These are phyloP conservation scores for Sturmia bella DNA, from an alignment of 2,888 invertebrate species.

Conservation along the genomic window DNA sequence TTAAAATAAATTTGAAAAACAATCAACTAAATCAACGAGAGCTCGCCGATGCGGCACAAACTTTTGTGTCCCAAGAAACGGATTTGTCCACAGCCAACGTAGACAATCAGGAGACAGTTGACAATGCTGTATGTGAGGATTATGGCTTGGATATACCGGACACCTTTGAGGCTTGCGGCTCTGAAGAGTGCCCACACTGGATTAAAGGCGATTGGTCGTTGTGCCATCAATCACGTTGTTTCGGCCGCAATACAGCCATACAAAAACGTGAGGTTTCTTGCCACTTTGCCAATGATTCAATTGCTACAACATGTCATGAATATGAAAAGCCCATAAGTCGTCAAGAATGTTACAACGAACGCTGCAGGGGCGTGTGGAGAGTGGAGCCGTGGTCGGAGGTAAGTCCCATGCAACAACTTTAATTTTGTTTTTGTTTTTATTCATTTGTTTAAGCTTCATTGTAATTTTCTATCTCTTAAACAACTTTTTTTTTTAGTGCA, in stretches of 20 bases:
- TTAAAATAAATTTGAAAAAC: conserved; percentile 70
- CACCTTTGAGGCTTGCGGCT: conserved; percentile 86
- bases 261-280: conserved; percentile 86
- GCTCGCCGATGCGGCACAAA: conserved; percentile 7
- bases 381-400: conserved; percentile 97
- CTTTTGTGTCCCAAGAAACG: conserved; percentile 3
- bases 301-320: conserved; percentile 85
- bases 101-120: conserved; percentile 83
- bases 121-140: conserved; percentile 87
- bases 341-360: conserved; percentile 90
- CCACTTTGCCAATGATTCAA: conserved; percentile 82
- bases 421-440: conserved; percentile 26
- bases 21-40: conserved; percentile 41
- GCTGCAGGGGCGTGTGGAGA: conserved; percentile 95
- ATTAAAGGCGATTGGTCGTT: conserved; percentile 86
- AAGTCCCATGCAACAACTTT: too few relatives aligned
- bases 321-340: conserved; percentile 88
- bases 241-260: conserved; percentile 89
- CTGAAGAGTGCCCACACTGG: conserved; percentile 89
- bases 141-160: conserved; percentile 86
- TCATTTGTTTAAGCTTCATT: conserved; percentile 27
- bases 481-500: conserved; percentile 85
- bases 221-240: conserved; percentile 89
- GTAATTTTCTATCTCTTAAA: neutral
- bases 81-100: conserved; percentile 71